Conservation (phyloP, 2,113 vertebrate genomes). For the Astatotilapia flaviijosephi region DNA sequence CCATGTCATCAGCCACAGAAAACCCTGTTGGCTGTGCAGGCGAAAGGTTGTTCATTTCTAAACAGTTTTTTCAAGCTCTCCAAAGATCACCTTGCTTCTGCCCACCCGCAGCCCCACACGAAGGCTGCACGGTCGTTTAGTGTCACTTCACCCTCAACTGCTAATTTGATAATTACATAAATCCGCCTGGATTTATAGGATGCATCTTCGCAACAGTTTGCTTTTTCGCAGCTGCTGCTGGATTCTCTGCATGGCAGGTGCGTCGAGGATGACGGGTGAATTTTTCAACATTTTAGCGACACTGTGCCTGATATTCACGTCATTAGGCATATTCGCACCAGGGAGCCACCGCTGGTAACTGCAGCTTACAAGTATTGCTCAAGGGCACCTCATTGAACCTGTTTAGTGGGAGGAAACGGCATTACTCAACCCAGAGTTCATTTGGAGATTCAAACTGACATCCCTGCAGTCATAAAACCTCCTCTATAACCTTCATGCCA, state of each 20-base stretch:
- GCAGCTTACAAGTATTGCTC: background rate
- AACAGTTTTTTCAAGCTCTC: background rate
- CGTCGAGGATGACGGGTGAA: background rate
- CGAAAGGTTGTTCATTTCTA: background rate
- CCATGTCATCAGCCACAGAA: background rate
- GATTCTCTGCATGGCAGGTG: background rate
- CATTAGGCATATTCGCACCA: background rate
- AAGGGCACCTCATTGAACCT: background rate
- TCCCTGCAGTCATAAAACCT: background rate
- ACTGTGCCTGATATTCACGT: background rate
- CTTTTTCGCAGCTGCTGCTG: background rate
- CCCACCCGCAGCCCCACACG: background rate
- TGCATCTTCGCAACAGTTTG: background rate
- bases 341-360: background rate
- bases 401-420: constrained; percentile 1
- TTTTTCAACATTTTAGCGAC: background rate
- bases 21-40: background rate
- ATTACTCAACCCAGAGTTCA: constrained; percentile 1
- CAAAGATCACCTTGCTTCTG: background rate
- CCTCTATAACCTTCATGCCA: constrained; percentile 4
- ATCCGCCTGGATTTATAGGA: background rate
- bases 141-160: background rate
- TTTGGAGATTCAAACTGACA: constrained; percentile 6
- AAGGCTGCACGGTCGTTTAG: background rate
- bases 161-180: background rate